A percentile compares a stretch with the other conserved stretches of the same genome.
phyloP scores from a whole-genome alignment of 1,140 invertebrate genomes.

The Microplitis demolitor region DNA sequence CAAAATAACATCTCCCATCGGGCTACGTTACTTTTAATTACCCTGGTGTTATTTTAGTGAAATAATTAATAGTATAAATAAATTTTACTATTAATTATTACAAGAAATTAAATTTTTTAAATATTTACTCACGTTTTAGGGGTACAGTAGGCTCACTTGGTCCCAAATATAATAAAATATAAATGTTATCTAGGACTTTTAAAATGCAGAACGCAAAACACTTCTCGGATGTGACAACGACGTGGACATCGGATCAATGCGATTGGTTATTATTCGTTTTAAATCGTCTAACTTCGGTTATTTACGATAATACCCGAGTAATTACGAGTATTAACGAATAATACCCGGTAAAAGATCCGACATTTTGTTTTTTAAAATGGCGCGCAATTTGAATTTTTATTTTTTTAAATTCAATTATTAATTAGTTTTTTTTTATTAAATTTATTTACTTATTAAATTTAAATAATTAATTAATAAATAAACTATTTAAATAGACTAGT shows the following conservation, averaged over 20 bases:
- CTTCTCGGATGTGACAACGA: conserved; percentile 49
- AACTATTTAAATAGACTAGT: neutral
- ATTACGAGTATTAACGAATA: conserved; percentile 20
- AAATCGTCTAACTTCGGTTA: conserved; percentile 34
- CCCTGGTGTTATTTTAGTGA: no score
- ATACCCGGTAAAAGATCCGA: conserved; percentile 1
- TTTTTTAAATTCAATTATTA: neutral
- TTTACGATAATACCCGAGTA: conserved; percentile 13
- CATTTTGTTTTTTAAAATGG: neutral
- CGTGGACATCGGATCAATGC: conserved; percentile 52
- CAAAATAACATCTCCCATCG: neutral
- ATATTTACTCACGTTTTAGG: conserved; percentile 43
- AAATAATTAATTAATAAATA: neutral
- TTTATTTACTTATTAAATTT: neutral
- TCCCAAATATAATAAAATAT: conserved; percentile 43
- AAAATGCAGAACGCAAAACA: conserved; percentile 44
- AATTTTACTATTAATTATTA: no score
- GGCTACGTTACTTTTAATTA: no score
- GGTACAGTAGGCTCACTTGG: conserved; percentile 40
- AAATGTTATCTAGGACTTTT: conserved; percentile 39
- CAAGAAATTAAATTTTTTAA: no score
- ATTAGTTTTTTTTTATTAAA: neutral
- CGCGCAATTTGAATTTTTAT: neutral
- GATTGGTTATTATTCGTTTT: conserved; percentile 42
- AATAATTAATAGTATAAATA: no score